These are phyloP conservation scores for Nephrotoma flavescens DNA, from an alignment of 2,888 invertebrate genomes.

Conservation along the genomic window DNA sequence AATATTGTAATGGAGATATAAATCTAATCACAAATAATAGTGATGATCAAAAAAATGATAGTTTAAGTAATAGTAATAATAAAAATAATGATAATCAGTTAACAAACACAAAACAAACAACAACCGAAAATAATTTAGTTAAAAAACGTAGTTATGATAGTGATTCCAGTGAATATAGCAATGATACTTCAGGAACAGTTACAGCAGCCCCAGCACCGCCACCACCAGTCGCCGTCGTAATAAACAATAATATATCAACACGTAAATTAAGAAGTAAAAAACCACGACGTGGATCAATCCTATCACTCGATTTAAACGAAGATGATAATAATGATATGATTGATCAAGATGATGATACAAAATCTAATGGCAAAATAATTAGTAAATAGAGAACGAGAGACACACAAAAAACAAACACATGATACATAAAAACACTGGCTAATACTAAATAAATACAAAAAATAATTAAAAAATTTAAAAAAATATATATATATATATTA, in stretches of 20 bases:
- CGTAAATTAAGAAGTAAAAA: constrained; percentile 10
- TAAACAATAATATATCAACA: constrained; percentile 5
- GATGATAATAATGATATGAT: constrained; percentile 17
- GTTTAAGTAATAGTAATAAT: constrained; percentile 9
- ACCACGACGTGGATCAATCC: constrained; percentile 16
- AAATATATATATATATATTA: not conserved
- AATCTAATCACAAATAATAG: not conserved
- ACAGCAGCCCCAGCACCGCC: not conserved
- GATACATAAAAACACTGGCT: not conserved
- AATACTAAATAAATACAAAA: not conserved
- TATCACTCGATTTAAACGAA: constrained; percentile 18
- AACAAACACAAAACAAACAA: not conserved
- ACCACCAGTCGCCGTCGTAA: not conserved
- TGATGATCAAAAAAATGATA: constrained; percentile 11
- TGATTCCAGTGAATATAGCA: constrained; percentile 15
- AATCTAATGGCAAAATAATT: not conserved
- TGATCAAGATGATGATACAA: constrained; percentile 12
- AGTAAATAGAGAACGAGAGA: not conserved
- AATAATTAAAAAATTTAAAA: not conserved
- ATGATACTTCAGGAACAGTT: not conserved
- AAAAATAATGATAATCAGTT: constrained; percentile 4
- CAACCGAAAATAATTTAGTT: not conserved
- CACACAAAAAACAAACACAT: not conserved
- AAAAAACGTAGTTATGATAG: constrained; percentile 23
- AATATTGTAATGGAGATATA: constrained; percentile 1